Evolutionary conservation across 2,888 invertebrate genomes (phyloP).

Genomic region (Drosophila nr. fundita): DNA sequence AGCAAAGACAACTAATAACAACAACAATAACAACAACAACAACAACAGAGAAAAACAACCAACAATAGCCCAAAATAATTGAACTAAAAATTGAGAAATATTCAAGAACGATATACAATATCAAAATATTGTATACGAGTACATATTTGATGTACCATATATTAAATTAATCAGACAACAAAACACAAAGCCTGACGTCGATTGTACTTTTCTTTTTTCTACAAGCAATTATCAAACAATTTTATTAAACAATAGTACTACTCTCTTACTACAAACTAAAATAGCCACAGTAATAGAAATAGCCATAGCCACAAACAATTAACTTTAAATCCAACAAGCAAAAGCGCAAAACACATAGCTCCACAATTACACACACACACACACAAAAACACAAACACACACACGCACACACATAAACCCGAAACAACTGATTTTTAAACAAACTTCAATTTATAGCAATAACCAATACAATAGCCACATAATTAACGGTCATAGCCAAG

Average conservation of each 20-base stretch:
- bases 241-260: conserved; percentile 76
- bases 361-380: conserved; percentile 29
- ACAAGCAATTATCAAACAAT: conserved; percentile 65
- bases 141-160: conserved; percentile 9
- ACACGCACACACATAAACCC: not conserved
- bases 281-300: conserved; percentile 77
- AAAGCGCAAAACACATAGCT: conserved; percentile 18
- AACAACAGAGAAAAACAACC: conserved; percentile 41
- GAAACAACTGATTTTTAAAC: conserved; percentile 53
- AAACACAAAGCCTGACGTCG: conserved; percentile 87
- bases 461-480: conserved; percentile 76
- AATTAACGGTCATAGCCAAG: conserved; percentile 70
- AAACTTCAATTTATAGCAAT: conserved; percentile 71
- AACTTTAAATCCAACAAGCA: conserved; percentile 53
- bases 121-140: conserved; percentile 23
- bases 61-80: conserved; percentile 80
- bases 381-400: conserved; percentile 12
- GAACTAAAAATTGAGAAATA: conserved; percentile 73
- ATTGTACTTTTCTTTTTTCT: conserved; percentile 83
- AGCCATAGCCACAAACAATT: conserved; percentile 72
- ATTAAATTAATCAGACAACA: conserved; percentile 39
- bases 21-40: conserved; percentile 22
- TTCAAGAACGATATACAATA: conserved; percentile 20
- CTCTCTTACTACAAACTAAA: conserved; percentile 67
- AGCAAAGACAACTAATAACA: conserved; percentile 47